Base-by-base conservation (phyloP, 2,113 vertebrate species). In the Odocoileus virginianus region DNA sequence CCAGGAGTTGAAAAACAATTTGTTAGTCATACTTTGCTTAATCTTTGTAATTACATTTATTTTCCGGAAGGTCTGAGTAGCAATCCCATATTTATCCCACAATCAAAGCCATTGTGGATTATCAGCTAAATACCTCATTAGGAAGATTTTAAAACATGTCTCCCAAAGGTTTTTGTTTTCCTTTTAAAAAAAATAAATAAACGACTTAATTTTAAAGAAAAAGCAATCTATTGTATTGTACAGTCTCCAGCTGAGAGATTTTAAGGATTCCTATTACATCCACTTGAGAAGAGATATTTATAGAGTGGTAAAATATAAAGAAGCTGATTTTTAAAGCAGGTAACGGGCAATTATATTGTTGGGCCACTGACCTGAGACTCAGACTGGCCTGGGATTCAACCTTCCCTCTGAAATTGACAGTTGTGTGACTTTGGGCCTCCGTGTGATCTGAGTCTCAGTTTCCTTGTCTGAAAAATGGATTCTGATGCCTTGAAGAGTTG, bases 101-200 rank as follows among this genome's bases (percentile, higher is more conserved):
- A 97, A 86, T 97, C 94, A 94, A 96, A 97, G 95, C 60, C 89
- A 81, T 95, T 91, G 95, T 97, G 85, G 94, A 89, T 96, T 95
- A 97, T 94, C 81, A 92, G 91, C 61, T 96, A 97, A 97, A 96
- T 87, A 64, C 78, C 57, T 97, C 93, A 55, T 97, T 95, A 96
- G 83, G 50, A 96, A 81, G 92, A 96, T 97, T 97, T 93, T 64
- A 79, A 98, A 96, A 96, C 79, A 47, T 78, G 95, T 94, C 94
- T 98, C 91, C 93, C 92, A 89, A 57, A 50, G 78, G 67, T 94
- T 95, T 94, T 95, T 79, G n/a, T 96, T 95, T 96, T 90, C 71
- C 58, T 96, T 89, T 87, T 2, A 17, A 36, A 67, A n/a, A 64
- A 61, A 92, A 61, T 86, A 45, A 50, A 50, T 50, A 97, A 96